A percentile compares a stretch with the other conserved stretches of the same genome.
Evolutionary conservation across 2,797 vertebrate genomes (phyloP).

Genomic region (Clarias fuscus): DNA sequence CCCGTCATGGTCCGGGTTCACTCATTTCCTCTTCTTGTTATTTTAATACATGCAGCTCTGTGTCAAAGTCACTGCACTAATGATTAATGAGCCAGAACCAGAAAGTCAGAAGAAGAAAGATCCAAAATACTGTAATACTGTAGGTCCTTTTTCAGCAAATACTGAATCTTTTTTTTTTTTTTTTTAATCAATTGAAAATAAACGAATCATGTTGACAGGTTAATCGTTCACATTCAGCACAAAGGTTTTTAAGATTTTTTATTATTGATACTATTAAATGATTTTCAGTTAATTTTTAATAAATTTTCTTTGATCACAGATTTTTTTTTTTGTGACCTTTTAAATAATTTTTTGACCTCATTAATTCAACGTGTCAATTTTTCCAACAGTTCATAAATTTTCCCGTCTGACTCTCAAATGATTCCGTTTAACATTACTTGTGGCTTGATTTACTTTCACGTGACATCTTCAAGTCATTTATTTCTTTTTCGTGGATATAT

Average conservation of each 20-base stretch:
- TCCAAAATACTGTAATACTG: not conserved
- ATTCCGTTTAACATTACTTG: no score
- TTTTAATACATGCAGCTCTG: not conserved
- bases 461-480: not conserved
- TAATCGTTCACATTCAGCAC: not conserved
- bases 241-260: not conserved
- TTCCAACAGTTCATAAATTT: not conserved
- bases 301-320: no score
- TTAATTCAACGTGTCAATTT: not conserved
- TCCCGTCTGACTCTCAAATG: not conserved
- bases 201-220: not conserved
- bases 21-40: not conserved
- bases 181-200: not conserved
- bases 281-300: not conserved
- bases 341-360: not conserved
- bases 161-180: not conserved
- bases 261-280: not conserved
- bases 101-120: not conserved
- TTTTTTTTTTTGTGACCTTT: not conserved
- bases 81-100: not conserved
- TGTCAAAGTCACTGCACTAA: not conserved
- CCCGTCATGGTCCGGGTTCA: constrained; percentile 84
- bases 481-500: not conserved
- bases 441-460: no score
- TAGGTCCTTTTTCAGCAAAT: not conserved